phyloP scores from a whole-genome alignment of 2,888 invertebrate species.

The Ormyrus thymus region DNA sequence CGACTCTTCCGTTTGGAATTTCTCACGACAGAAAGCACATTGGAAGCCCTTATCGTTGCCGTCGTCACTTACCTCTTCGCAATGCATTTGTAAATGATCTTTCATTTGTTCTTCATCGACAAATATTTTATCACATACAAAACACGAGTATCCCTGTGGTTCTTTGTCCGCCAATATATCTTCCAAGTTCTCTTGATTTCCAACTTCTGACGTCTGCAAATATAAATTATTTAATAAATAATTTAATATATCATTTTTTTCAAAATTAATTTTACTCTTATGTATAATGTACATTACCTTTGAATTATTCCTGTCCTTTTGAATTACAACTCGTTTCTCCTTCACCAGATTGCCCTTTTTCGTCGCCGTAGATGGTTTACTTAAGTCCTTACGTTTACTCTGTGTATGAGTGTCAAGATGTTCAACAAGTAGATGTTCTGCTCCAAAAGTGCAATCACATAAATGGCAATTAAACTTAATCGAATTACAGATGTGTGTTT shows the following conservation, averaged over 20 bases:
- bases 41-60: slow-evolving; percentile 61
- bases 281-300: neutral
- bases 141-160: slow-evolving; percentile 65
- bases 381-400: neutral
- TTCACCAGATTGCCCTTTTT: neutral
- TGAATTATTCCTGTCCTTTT: slow-evolving; percentile 39
- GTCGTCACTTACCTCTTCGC: slow-evolving; percentile 69
- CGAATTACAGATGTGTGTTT: slow-evolving; percentile 66
- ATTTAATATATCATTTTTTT: too few relatives aligned
- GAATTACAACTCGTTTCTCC: slow-evolving; percentile 7
- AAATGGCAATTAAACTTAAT: slow-evolving; percentile 51
- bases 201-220: neutral
- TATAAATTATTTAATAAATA: too few relatives aligned
- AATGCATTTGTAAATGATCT: slow-evolving; percentile 72
- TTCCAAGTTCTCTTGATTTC: slow-evolving; percentile 34
- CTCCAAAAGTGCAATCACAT: slow-evolving; percentile 54
- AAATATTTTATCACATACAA: slow-evolving; percentile 71
- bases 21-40: slow-evolving; percentile 70
- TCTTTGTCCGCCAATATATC: slow-evolving; percentile 24
- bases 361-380: neutral
- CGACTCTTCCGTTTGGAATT: slow-evolving; percentile 67
- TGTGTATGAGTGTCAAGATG: slow-evolving; percentile 56
- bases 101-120: slow-evolving; percentile 69
- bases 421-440: slow-evolving; percentile 53
- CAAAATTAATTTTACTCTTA: too few relatives aligned